These are phyloP conservation scores for Antheraea assamensis DNA, from an alignment of 2,888 invertebrate genomes.

Conservation along the genomic window DNA sequence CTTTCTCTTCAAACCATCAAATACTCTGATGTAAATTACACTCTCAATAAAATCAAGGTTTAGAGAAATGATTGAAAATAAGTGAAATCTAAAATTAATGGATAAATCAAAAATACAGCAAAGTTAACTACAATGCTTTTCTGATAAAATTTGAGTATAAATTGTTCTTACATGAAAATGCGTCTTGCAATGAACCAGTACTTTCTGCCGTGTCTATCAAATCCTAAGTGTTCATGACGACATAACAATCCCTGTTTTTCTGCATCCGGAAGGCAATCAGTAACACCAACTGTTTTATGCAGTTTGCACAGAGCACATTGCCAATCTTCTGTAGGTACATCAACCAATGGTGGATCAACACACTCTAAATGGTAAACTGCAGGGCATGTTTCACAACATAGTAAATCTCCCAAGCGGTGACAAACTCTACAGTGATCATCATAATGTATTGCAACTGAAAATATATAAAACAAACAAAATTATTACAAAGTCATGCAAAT, in stretches of 20 bases:
- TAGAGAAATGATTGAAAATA: not conserved
- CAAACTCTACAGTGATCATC: conserved; percentile 97
- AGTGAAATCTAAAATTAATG: not conserved
- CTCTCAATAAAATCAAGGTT: not conserved
- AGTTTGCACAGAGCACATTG: conserved; percentile 96
- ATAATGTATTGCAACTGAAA: conserved; percentile 90
- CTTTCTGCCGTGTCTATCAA: conserved; percentile 97
- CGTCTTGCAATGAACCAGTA: conserved; percentile 98
- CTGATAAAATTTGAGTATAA: not conserved
- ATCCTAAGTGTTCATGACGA: conserved; percentile 96
- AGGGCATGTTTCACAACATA: conserved; percentile 99
- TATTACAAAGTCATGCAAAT: not conserved
- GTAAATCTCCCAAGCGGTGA: conserved; percentile 94
- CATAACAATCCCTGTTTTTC: conserved; percentile 96
- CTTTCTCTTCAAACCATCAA: no score
- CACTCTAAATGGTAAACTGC: conserved; percentile 99
- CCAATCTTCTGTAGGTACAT: conserved; percentile 99
- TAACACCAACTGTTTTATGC: conserved; percentile 95
- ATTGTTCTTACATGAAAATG: conserved; percentile 92
- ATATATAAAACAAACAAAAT: conserved; percentile 11
- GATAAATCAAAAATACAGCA: not conserved
- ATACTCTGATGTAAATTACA: no score
- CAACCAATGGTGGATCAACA: conserved; percentile 95
- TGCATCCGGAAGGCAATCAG: conserved; percentile 94
- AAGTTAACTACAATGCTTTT: not conserved